Percentiles rank a stretch among this genome's conserved stretches.
Evolutionary conservation across 2,797 vertebrate species (phyloP).

Genomic region (Sciurus carolinensis): DNA sequence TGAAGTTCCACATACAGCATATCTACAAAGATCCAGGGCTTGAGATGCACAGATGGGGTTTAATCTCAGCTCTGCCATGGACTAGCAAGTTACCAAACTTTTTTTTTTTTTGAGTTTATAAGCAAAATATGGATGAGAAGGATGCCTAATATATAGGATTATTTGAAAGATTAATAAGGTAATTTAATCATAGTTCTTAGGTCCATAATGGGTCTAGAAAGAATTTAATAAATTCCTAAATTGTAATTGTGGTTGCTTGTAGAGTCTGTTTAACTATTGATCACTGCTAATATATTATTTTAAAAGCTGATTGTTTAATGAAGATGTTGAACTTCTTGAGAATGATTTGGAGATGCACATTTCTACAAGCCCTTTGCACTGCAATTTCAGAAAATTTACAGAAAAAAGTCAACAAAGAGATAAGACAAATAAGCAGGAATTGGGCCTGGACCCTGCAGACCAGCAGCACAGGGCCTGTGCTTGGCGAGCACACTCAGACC

Average conservation of each 20-base stretch:
- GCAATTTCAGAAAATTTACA: background rate
- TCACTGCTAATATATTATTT: background rate
- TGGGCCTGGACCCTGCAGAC: background rate
- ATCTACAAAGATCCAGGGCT: background rate
- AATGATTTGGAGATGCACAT: background rate
- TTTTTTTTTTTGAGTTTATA: background rate
- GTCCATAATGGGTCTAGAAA: background rate
- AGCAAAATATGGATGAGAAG: background rate
- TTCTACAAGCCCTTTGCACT: background rate
- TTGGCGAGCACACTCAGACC: background rate
- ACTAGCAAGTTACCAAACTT: too few species aligned
- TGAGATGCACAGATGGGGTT: fast-evolving
- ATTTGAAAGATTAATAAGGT: background rate
- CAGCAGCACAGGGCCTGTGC: background rate
- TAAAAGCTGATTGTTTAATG: background rate
- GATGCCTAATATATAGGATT: background rate
- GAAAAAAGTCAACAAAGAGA: background rate
- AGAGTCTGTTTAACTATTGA: background rate
- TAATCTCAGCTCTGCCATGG: background rate
- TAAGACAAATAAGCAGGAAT: background rate
- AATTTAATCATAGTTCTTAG: background rate
- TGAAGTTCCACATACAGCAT: background rate
- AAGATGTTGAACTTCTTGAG: background rate
- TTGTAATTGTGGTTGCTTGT: background rate
- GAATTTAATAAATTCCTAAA: background rate